phyloP scores from a whole-genome alignment of 2,888 invertebrate species.

The Nineta flava region DNA sequence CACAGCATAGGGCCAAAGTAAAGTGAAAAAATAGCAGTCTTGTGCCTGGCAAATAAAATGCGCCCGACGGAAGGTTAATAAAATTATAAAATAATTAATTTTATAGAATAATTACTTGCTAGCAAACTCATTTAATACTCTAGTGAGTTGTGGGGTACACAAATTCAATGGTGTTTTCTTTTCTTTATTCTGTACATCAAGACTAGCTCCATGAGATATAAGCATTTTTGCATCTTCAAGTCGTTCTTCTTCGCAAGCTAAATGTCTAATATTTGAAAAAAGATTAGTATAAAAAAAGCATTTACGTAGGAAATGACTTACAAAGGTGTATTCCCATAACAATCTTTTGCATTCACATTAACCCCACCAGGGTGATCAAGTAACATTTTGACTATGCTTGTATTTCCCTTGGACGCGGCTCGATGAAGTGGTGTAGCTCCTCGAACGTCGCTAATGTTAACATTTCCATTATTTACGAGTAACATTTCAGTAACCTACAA shows the following conservation, averaged over 20 bases:
- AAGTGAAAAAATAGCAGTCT: no score
- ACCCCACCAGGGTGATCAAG: constrained; percentile 35
- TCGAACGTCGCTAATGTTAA: constrained; percentile 49
- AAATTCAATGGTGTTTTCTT: constrained; percentile 49
- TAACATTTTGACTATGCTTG: constrained; percentile 48
- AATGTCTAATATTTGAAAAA: constrained; percentile 36
- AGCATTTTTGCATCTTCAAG: constrained; percentile 48
- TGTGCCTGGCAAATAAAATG: no score
- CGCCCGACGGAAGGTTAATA: no score
- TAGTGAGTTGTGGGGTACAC: constrained; percentile 20
- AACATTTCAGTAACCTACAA: constrained; percentile 44
- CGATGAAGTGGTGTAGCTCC: constrained; percentile 64
- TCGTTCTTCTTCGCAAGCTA: constrained; percentile 68
- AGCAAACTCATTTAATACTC: neutral
- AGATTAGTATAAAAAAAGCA: constrained; percentile 2
- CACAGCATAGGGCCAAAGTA: no score
- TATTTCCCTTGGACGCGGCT: constrained; percentile 61
- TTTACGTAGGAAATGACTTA: constrained; percentile 27
- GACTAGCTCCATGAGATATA: constrained; percentile 44
- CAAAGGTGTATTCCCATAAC: constrained; percentile 60
- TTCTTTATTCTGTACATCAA: constrained; percentile 44
- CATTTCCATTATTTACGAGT: constrained; percentile 47
- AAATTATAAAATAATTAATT: no score
- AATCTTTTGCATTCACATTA: constrained; percentile 43
- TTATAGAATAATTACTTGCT: no score